Conservation (phyloP, 1,140 invertebrate genomes). For the Stenopsyche tienmushanensis region DNA sequence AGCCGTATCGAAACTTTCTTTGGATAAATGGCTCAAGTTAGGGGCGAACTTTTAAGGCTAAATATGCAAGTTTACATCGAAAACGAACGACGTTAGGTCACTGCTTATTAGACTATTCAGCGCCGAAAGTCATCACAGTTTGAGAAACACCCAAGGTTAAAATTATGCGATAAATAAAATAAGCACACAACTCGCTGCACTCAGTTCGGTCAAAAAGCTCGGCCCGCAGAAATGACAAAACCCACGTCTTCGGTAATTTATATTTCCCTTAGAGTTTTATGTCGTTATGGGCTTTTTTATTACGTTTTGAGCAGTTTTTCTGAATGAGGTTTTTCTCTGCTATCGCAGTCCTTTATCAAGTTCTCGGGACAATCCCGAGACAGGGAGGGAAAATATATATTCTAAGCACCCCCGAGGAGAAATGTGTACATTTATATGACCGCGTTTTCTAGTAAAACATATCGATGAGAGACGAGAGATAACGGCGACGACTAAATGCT, state of each 20-base stretch:
- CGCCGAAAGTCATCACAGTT: not conserved
- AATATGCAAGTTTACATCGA: not conserved
- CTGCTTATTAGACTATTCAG: no score
- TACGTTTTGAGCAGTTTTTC: constrained; percentile 1
- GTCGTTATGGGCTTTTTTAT: constrained; percentile 4
- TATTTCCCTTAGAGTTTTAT: constrained; percentile 8
- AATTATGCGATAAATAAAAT: no score
- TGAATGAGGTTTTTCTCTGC: constrained; percentile 9
- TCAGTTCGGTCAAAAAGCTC: not conserved
- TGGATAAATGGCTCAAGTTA: no score
- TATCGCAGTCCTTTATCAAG: constrained; percentile 1
- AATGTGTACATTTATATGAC: no score
- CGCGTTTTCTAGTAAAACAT: no score
- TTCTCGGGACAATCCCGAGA: no score
- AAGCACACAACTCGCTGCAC: not conserved
- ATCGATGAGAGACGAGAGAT: no score
- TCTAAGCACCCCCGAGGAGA: no score
- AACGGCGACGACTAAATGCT: no score
- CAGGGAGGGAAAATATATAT: no score
- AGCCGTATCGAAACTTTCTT: no score
- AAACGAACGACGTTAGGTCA: not conserved
- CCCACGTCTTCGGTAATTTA: constrained; percentile 24
- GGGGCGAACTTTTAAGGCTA: no score
- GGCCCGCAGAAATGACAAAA: constrained; percentile 9
- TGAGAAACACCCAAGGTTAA: not conserved